A percentile compares a stretch with the other conserved stretches of the same genome.
phyloP scores from a whole-genome alignment of 2,113 vertebrate species.

The Lota lota region DNA sequence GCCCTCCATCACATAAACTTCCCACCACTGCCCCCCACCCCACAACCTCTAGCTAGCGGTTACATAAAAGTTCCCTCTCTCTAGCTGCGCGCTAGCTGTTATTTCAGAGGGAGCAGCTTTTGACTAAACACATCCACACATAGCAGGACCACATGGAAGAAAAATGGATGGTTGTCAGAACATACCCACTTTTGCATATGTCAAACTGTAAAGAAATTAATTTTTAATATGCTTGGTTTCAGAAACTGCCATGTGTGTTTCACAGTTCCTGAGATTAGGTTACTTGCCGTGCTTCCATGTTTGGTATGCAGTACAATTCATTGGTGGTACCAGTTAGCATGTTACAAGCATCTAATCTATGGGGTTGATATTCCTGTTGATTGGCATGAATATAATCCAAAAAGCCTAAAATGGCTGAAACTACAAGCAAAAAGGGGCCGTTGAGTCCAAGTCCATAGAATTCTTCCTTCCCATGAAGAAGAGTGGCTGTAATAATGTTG shows the following conservation, averaged over 20 bases:
- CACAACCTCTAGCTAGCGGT: constrained; percentile 39
- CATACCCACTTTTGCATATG: constrained; percentile 42
- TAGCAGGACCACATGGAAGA: constrained; percentile 36
- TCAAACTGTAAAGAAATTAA: constrained; percentile 25
- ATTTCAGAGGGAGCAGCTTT: constrained; percentile 54
- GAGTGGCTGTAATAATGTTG: too few relatives aligned
- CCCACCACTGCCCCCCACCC: constrained; percentile 24
- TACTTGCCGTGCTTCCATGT: too few relatives aligned
- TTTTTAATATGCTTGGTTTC: constrained; percentile 2
- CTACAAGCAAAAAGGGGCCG: too few relatives aligned
- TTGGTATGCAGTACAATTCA: too few relatives aligned
- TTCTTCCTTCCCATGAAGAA: too few relatives aligned
- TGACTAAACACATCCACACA: constrained; percentile 62
- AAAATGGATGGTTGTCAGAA: constrained; percentile 56
- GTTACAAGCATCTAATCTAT: too few relatives aligned
- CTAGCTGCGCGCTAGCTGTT: constrained; percentile 57
- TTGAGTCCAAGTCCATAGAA: too few relatives aligned
- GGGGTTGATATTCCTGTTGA: too few relatives aligned
- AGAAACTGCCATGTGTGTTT: constrained; percentile 3
- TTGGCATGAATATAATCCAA: too few relatives aligned
- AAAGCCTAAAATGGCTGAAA: too few relatives aligned
- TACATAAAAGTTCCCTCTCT: constrained; percentile 66
- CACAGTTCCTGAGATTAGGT: too few relatives aligned
- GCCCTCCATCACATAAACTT: constrained; percentile 70
- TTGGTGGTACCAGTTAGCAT: too few relatives aligned